Percentiles rank a stretch among this genome's conserved stretches.
phyloP scores from a whole-genome alignment of 37 sponge, comb jelly and placozoan genomes.

The Bolinopsis microptera region DNA sequence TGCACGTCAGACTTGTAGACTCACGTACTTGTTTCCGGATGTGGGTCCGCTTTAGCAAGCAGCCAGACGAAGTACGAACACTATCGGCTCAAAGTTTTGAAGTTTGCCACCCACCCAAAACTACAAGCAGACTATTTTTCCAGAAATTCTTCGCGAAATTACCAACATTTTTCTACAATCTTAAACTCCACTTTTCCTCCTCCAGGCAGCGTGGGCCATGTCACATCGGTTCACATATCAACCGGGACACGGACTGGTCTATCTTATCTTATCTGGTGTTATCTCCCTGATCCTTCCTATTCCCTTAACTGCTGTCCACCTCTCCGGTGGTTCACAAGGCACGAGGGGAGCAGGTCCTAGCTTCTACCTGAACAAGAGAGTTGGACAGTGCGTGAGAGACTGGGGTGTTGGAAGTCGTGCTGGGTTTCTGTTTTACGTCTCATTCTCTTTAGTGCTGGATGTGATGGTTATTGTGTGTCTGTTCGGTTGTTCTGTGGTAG shows the following conservation, averaged over 20 bases:
- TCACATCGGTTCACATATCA: constrained; percentile 34
- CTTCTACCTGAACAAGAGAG: neutral
- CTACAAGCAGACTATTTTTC: no score
- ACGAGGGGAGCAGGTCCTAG: neutral
- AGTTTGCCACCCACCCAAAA: no score
- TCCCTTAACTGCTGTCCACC: neutral
- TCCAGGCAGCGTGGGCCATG: constrained; percentile 33
- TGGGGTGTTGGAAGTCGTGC: neutral
- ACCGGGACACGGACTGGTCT: neutral
- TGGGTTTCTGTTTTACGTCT: neutral
- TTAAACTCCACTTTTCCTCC: no score
- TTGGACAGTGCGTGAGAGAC: neutral
- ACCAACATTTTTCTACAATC: no score
- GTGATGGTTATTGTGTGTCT: neutral
- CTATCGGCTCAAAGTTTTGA: no score
- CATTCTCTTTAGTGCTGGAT: neutral
- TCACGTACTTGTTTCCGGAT: no score
- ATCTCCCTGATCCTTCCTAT: neutral
- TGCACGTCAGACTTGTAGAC: no score
- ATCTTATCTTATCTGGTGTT: neutral
- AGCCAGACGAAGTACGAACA: no score
- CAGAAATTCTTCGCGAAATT: no score
- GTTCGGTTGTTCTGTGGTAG: neutral
- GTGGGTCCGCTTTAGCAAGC: no score
- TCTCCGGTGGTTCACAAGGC: neutral